Percentiles rank a stretch among this genome's conserved stretches.
Evolutionary conservation across 2,888 invertebrate genomes (phyloP).

Genomic region (Chrysopilus asiliformis): DNA sequence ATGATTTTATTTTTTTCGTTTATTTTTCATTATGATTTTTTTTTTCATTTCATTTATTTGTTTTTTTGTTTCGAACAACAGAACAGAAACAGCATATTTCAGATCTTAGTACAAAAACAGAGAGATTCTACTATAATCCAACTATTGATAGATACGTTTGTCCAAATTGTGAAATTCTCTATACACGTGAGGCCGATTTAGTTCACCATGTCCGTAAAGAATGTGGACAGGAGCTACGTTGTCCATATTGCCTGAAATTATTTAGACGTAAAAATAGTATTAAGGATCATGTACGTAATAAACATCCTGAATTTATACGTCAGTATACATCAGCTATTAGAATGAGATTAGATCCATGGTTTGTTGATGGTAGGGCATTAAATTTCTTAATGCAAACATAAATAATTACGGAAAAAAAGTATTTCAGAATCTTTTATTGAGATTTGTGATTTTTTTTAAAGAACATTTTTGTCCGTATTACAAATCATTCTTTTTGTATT

Average conservation of each 20-base stretch:
- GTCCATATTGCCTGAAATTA: conserved; percentile 18
- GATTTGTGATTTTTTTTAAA: too few species aligned
- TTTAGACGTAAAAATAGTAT: conserved; percentile 14
- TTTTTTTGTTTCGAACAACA: too few species aligned
- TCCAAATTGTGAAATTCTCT: conserved; percentile 11
- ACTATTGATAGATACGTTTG: conserved; percentile 9
- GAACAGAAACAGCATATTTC: not conserved
- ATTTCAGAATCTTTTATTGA: too few species aligned
- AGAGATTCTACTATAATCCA: conserved; percentile 6
- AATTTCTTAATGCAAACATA: too few species aligned
- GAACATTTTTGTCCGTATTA: too few species aligned
- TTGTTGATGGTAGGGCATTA: conserved; percentile 9
- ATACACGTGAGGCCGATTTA: conserved; percentile 11
- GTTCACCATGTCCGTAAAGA: conserved; percentile 10
- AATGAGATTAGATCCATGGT: conserved; percentile 10
- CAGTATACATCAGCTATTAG: conserved; percentile 10
- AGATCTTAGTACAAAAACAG: not conserved
- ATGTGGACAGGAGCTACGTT: conserved; percentile 15
- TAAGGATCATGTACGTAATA: conserved; percentile 13
- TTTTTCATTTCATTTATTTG: too few species aligned
- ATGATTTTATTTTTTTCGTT: too few species aligned
- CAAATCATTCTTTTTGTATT: too few species aligned
- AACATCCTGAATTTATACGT: conserved; percentile 8
- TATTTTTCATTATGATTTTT: too few species aligned
- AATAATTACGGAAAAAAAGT: too few species aligned